phyloP scores from a whole-genome alignment of 2,888 invertebrate species.

The Stictocephala bisonia region DNA sequence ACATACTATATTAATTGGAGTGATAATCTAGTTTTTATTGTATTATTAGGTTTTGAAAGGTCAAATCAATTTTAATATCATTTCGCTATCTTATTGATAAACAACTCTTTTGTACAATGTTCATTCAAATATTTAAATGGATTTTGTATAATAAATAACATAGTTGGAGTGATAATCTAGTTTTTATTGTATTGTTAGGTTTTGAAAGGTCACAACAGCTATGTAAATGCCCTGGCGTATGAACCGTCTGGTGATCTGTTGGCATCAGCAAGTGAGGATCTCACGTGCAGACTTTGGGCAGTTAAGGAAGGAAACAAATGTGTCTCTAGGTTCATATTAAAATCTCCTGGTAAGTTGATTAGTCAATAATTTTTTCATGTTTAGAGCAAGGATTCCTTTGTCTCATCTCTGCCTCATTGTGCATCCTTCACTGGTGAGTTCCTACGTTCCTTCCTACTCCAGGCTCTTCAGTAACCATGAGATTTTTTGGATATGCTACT shows the following conservation, averaged over 20 bases:
- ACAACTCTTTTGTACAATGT: no score
- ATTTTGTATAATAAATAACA: no score
- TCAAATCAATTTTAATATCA: no score
- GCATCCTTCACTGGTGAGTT: no score
- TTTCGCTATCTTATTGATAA: no score
- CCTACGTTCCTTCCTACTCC: no score
- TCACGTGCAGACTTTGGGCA: conserved; percentile 77
- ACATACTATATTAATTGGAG: not conserved
- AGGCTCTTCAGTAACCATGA: no score
- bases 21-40: not conserved
- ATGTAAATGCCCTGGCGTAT: conserved; percentile 77
- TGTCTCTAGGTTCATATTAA: conserved; percentile 71
- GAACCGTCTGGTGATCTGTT: conserved; percentile 76
- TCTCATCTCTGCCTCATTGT: no score
- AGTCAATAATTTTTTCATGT: no score
- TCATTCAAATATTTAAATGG: not conserved
- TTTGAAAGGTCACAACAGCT: conserved; percentile 73
- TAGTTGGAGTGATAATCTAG: not conserved
- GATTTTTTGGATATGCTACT: no score
- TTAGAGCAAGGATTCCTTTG: no score
- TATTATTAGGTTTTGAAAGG: conserved; percentile 65
- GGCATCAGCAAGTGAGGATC: conserved; percentile 82
- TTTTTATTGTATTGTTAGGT: not conserved
- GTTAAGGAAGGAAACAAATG: conserved; percentile 67
- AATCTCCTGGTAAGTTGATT: conserved; percentile 69